A percentile compares a stretch with the other conserved stretches of the same genome.
Conservation (phyloP, 1,140 invertebrate species). For the Trichogramma pretiosum region DNA sequence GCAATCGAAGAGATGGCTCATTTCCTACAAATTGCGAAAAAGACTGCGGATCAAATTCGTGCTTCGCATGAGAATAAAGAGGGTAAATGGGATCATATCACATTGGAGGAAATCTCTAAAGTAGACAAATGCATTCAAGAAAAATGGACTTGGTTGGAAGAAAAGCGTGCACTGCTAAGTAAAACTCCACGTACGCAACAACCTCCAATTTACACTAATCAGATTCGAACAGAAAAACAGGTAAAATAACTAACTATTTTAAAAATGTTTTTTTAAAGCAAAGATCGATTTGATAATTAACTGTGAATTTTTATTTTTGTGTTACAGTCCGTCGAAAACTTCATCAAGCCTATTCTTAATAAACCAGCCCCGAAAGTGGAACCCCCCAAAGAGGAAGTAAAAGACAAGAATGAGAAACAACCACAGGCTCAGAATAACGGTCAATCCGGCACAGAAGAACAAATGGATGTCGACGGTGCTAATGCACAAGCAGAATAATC, state of each 20-base stretch:
- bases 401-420: conserved; percentile 30
- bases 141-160: conserved; percentile 63
- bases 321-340: conserved; percentile 56
- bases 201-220: conserved; percentile 65
- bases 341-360: conserved; percentile 66
- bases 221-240: conserved; percentile 66
- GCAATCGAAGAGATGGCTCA: conserved; percentile 69
- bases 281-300: conserved; percentile 1
- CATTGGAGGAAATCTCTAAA: conserved; percentile 71
- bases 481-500: conserved; percentile 6
- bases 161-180: conserved; percentile 53
- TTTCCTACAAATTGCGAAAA: conserved; percentile 64
- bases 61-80: conserved; percentile 42
- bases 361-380: conserved; percentile 74
- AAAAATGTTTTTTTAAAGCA: not conserved
- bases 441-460: conserved; percentile 40
- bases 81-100: conserved; percentile 77
- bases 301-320: conserved; percentile 5
- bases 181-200: conserved; percentile 53
- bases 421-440: conserved; percentile 39
- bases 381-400: conserved; percentile 37
- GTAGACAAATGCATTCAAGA: conserved; percentile 49
- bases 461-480: conserved; percentile 46
- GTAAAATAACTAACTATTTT: conserved; percentile 37
- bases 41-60: conserved; percentile 62